phyloP scores from a whole-genome alignment of 2,888 invertebrate genomes.

The Palloptera scutellata region DNA sequence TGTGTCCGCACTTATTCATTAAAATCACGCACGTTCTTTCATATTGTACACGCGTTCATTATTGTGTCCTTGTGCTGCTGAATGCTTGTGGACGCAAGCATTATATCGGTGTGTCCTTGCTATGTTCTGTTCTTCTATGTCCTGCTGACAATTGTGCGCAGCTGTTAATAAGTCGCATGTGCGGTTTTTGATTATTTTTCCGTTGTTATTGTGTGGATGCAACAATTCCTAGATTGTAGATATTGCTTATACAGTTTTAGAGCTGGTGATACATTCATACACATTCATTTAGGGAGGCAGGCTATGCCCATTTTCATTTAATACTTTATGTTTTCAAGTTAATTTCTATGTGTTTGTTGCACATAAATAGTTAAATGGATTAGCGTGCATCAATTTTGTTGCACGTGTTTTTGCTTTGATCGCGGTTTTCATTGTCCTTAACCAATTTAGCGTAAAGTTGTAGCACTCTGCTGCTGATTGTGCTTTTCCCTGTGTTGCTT shows the following conservation, averaged over 20 bases:
- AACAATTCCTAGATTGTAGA: neutral
- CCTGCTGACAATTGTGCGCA: conserved; percentile 16
- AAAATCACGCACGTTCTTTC: too few relatives aligned
- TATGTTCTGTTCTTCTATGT: neutral
- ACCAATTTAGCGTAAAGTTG: conserved; percentile 10
- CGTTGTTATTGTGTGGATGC: neutral
- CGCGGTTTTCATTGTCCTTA: conserved; percentile 11
- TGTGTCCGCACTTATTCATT: neutral
- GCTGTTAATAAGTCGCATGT: conserved; percentile 35
- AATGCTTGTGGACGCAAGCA: too few relatives aligned
- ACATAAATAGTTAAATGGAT: conserved; percentile 20
- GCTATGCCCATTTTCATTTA: conserved; percentile 14
- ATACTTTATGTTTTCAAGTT: conserved; percentile 6
- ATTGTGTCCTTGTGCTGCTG: too few relatives aligned
- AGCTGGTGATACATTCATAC: too few relatives aligned
- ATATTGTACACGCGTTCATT: too few relatives aligned
- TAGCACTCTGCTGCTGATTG: neutral
- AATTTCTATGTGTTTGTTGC: conserved; percentile 7
- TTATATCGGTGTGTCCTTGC: too few relatives aligned
- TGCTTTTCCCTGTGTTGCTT: too few relatives aligned
- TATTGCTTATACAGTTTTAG: neutral
- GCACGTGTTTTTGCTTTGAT: neutral
- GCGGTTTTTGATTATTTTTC: neutral
- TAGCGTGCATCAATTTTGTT: neutral
- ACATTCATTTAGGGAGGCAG: neutral